phyloP scores from a whole-genome alignment of 2,888 invertebrate species.

The Cheilosia soror region DNA sequence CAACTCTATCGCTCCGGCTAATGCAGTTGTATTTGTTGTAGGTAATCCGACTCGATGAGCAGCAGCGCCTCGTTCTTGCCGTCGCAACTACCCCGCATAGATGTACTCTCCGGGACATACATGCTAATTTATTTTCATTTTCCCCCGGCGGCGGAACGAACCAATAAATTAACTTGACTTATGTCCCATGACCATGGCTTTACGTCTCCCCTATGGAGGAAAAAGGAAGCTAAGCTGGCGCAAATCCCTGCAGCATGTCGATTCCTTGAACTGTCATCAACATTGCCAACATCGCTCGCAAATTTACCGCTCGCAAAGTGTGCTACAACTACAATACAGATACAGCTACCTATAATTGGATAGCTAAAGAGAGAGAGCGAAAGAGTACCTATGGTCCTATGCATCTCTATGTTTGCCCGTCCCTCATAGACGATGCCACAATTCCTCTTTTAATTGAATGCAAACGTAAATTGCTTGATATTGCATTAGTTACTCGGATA shows the following conservation, averaged over 20 bases:
- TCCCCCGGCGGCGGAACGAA: conserved; percentile 71
- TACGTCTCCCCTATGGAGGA: conserved; percentile 24
- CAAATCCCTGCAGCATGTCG: conserved; percentile 73
- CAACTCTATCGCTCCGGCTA: conserved; percentile 69
- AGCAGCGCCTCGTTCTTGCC: conserved; percentile 10
- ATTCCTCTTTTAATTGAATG: conserved; percentile 72
- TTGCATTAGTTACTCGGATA: conserved; percentile 67
- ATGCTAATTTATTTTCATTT: conserved; percentile 75
- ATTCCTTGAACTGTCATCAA: conserved; percentile 75
- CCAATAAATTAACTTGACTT: conserved; percentile 76
- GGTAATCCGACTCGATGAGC: conserved; percentile 65
- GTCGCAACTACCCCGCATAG: conserved; percentile 4
- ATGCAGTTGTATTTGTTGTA: conserved; percentile 60
- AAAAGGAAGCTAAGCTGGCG: conserved; percentile 51
- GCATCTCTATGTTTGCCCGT: background rate
- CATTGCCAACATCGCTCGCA: conserved; percentile 62
- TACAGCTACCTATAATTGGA: conserved; percentile 11
- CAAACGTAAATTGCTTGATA: conserved; percentile 73
- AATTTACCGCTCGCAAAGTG: conserved; percentile 36
- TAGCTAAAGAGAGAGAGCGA: background rate
- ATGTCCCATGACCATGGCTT: conserved; percentile 71
- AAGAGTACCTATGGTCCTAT: background rate
- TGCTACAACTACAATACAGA: background rate
- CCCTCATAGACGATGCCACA: conserved; percentile 41
- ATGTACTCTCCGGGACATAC: conserved; percentile 70